Base-by-base conservation (phyloP, 2,113 vertebrate species). In the Lipotes vexillifer region DNA sequence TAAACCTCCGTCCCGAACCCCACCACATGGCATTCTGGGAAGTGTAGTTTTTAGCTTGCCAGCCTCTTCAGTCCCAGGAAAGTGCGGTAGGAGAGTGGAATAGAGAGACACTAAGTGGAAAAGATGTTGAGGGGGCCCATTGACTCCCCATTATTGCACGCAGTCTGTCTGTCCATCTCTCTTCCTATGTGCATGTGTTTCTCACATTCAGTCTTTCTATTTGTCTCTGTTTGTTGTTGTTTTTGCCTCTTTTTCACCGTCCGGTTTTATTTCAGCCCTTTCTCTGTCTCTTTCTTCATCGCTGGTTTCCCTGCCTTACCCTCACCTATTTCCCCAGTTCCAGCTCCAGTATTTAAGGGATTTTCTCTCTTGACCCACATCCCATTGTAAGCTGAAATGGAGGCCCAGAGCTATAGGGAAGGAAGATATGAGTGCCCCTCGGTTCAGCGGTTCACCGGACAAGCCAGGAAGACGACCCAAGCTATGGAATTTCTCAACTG, bases 11-110 rank as follows among this genome's bases (percentile, higher is more conserved):
- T 12, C 61, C 20, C 11, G 29, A 4, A 29, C 7, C 36, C 41
- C 0, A 1, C 68, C 46, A 23, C 57, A 83, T 1, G 52, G 97
- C 74, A 84, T 90, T 93, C 80, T 94, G 96, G 97, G 97, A 97
- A 93, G 46, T 90, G 96, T 93, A 95, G 96, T 96, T 96, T 89
- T 96, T 63, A 46, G 31, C 23, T 29, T 49, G 63, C 18, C 14
- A 11, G 46, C 6, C 12, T 4, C 46, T 5, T 7, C n/a, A 6
- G n/a, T 33, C 25, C 0, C 25, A 2, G 8, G 31, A 59, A 59
- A 14, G 20, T 4, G n/a, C 25, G 0, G 2, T 3, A 21, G 31
- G 10, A 41, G n/a, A 23, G 17, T 17, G 7, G 21, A 82, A 66
- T 8, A 52, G 66, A 65, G 17, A 57, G 61, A 85, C 13, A 27